Conservation (phyloP, 2,888 invertebrate species). For the Tetragnatha montana region DNA sequence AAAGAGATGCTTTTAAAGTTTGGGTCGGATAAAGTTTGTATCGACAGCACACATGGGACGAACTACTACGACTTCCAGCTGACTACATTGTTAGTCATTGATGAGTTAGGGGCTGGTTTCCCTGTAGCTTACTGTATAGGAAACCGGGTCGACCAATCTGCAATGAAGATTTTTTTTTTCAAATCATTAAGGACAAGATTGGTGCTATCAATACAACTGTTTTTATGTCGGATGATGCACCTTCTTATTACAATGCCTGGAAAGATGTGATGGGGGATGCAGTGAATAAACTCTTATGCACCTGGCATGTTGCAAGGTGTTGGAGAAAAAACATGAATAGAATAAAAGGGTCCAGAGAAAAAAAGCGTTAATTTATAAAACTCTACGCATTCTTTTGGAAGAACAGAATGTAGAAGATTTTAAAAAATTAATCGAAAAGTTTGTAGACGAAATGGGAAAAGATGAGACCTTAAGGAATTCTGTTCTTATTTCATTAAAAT, state of each 20-base stretch:
- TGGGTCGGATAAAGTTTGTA: slow-evolving; percentile 42
- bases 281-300: slow-evolving; percentile 47
- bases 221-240: slow-evolving; percentile 71
- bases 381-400: background rate
- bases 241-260: slow-evolving; percentile 71
- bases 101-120: slow-evolving; percentile 46
- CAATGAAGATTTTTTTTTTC: slow-evolving; percentile 42
- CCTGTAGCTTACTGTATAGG: slow-evolving; percentile 40
- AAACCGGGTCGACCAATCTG: slow-evolving; percentile 1
- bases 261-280: slow-evolving; percentile 44
- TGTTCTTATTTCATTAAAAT: slow-evolving; percentile 1
- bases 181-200: slow-evolving; percentile 2
- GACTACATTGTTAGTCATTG: slow-evolving; percentile 44
- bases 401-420: slow-evolving; percentile 16
- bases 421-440: background rate
- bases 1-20: slow-evolving; percentile 44
- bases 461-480: slow-evolving; percentile 13
- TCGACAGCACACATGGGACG: slow-evolving; percentile 58
- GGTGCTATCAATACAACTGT: slow-evolving; percentile 1
- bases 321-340: slow-evolving; percentile 29
- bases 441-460: background rate
- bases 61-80: slow-evolving; percentile 57
- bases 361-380: slow-evolving; percentile 19
- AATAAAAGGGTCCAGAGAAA: background rate
- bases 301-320: slow-evolving; percentile 66